Conservation (phyloP, 2,113 vertebrate species). For the Sterna hirundo region DNA sequence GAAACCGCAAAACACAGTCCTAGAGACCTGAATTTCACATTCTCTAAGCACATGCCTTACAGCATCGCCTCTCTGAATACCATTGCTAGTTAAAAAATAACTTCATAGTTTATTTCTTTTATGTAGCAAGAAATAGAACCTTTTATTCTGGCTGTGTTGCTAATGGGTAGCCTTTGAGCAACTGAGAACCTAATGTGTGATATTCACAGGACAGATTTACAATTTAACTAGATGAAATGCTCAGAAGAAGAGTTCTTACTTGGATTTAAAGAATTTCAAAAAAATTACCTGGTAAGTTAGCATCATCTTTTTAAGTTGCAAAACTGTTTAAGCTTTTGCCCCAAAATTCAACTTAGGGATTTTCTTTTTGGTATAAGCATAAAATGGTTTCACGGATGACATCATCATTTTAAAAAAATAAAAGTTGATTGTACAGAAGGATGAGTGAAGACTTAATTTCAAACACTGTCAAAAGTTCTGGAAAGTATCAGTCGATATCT, state of each 20-base stretch:
- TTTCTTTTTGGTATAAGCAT: not conserved
- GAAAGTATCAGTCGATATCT: not conserved
- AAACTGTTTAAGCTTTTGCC: not conserved
- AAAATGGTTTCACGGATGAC: not conserved
- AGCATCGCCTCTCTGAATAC: not conserved
- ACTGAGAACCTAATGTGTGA: not conserved
- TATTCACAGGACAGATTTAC: not conserved
- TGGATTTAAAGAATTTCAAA: not conserved
- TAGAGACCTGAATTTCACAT: constrained; percentile 20
- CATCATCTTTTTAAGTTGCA: not conserved
- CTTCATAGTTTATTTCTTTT: constrained; percentile 41
- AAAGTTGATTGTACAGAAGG: not conserved
- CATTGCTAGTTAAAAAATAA: constrained; percentile 27
- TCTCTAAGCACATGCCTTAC: not conserved
- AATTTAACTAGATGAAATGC: not conserved
- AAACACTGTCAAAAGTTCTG: not conserved
- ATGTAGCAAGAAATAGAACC: not conserved
- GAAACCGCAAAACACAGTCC: constrained; percentile 8
- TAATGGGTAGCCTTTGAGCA: constrained; percentile 41
- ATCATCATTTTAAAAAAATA: not conserved
- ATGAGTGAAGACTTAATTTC: not conserved
- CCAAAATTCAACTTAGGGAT: not conserved
- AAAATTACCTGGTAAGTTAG: not conserved
- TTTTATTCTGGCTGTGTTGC: not conserved
- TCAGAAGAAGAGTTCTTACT: not conserved